Conservation (phyloP, 2,797 vertebrate genomes). For the Vultur gryphus region DNA sequence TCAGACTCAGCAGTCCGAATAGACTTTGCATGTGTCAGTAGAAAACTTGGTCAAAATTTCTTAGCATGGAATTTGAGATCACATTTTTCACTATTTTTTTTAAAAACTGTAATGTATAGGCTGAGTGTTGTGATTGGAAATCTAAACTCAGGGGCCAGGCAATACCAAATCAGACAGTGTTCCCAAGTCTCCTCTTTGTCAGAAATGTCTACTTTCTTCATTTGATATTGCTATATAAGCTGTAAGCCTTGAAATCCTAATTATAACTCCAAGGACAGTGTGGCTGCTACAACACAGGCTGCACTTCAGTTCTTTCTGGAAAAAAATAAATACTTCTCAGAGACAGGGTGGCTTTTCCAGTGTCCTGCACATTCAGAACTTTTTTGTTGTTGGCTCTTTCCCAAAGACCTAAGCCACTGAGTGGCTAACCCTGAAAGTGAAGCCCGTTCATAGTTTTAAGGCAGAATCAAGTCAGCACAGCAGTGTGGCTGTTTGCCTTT, state of each 20-base stretch:
- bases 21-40: not conserved
- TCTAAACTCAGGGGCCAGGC: not conserved
- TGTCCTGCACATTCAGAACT: not conserved
- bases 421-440: not conserved
- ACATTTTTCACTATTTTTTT: not conserved
- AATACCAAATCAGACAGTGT: not conserved
- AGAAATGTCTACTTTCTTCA: not conserved
- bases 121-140: not conserved
- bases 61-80: slow-evolving; percentile 4
- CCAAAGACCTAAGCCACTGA: not conserved
- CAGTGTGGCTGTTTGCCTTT: not conserved
- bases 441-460: not conserved
- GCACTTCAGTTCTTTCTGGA: not conserved
- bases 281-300: not conserved
- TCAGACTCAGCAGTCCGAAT: not conserved
- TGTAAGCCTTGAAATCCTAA: not conserved
- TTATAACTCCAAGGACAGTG: not conserved
- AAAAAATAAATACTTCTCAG: not conserved
- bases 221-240: not conserved
- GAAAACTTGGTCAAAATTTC: not conserved
- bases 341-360: not conserved
- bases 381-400: not conserved
- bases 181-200: not conserved
- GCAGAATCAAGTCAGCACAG: not conserved
- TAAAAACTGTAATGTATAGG: not conserved